Conservation (phyloP, 2,797 vertebrate species). For the Crax fasciolata region DNA sequence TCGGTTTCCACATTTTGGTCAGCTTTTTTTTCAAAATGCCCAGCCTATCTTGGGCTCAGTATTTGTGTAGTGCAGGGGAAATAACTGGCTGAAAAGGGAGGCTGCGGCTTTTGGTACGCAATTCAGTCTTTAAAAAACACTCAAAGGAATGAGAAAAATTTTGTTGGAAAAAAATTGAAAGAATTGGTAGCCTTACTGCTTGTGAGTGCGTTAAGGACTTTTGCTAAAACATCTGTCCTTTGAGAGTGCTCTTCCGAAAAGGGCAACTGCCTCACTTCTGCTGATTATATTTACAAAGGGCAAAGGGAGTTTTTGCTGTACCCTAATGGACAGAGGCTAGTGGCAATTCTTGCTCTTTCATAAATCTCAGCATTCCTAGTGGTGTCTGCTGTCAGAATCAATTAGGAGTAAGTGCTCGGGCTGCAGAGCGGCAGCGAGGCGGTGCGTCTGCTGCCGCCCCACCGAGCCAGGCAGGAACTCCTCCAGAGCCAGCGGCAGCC, state of each 20-base stretch:
- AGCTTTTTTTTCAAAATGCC: neutral
- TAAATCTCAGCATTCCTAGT: constrained; percentile 11
- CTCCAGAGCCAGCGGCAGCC: accelerated
- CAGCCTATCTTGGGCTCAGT: neutral
- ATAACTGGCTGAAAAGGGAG: neutral
- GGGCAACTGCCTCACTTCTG: constrained; percentile 56
- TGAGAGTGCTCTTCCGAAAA: constrained; percentile 53
- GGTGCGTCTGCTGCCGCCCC: neutral
- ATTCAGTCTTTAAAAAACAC: neutral
- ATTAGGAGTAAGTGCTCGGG: constrained; percentile 28
- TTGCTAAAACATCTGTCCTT: constrained; percentile 34
- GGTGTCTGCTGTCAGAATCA: constrained; percentile 52
- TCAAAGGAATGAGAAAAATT: neutral
- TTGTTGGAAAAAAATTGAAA: constrained; percentile 5
- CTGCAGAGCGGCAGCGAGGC: neutral
- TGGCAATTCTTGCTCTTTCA: constrained; percentile 68
- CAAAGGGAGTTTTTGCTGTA: constrained; percentile 6
- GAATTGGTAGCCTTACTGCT: neutral
- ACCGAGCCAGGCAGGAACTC: neutral
- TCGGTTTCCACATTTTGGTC: neutral
- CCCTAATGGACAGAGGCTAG: constrained; percentile 56
- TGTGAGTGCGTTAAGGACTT: constrained; percentile 18
- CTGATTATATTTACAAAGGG: constrained; percentile 56
- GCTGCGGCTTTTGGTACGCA: neutral
- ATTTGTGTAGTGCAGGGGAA: neutral